Evolutionary conservation across 2,113 vertebrate genomes (phyloP).

Genomic region (Symphodus melops): DNA sequence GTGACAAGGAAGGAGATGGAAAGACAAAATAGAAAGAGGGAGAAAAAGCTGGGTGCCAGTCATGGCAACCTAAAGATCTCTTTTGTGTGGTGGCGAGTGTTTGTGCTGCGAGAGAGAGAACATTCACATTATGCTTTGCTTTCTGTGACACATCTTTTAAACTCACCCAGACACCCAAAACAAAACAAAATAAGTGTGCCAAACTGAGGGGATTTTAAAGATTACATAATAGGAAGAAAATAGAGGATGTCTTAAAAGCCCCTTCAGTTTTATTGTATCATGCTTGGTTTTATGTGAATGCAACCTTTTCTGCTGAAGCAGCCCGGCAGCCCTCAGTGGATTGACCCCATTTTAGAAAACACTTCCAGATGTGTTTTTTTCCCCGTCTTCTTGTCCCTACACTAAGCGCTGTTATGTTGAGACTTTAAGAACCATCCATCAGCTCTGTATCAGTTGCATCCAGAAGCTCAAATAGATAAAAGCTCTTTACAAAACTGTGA

Average conservation of each 20-base stretch:
- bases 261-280: neutral
- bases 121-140: constrained; percentile 38
- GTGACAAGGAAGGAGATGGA: constrained; percentile 45
- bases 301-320: constrained; percentile 1
- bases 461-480: neutral
- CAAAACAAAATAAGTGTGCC: constrained; percentile 18
- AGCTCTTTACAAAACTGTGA: neutral
- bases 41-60: constrained; percentile 29
- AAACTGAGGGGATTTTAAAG: neutral
- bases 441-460: neutral
- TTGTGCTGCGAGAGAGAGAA: constrained; percentile 52
- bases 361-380: constrained; percentile 69
- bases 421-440: constrained; percentile 27
- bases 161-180: constrained; percentile 38
- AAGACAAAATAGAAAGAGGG: constrained; percentile 28
- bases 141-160: constrained; percentile 56
- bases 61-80: constrained; percentile 48
- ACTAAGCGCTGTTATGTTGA: constrained; percentile 30
- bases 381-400: neutral
- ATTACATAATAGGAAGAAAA: constrained; percentile 30
- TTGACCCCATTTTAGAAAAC: constrained; percentile 56
- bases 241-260: neutral
- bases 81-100: constrained; percentile 36
- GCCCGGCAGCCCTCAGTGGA: constrained; percentile 9
- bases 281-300: constrained; percentile 3